Conservation (phyloP, 2,797 vertebrate species). For the Odontamblyopus lacepedii region DNA sequence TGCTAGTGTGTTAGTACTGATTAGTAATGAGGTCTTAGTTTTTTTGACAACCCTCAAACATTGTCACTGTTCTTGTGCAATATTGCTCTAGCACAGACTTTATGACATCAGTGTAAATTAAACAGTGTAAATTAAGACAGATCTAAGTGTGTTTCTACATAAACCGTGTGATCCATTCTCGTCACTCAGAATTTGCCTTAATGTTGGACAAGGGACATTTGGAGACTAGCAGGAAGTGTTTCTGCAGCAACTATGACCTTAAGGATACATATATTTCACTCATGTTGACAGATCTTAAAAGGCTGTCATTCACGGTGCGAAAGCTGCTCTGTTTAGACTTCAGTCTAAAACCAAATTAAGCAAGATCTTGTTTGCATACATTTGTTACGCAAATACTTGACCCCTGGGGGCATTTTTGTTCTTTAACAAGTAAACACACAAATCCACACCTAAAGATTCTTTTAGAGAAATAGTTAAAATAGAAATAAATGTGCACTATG, state of each 20-base stretch:
- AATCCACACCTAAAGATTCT: not conserved
- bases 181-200: not conserved
- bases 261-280: not conserved
- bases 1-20: too few relatives aligned
- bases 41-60: not conserved
- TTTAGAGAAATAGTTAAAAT: not conserved
- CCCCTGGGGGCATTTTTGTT: slow-evolving; percentile 15
- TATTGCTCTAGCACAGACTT: not conserved
- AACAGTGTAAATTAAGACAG: not conserved
- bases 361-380: slow-evolving; percentile 25
- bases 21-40: not conserved
- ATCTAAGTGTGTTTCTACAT: not conserved
- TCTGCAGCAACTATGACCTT: not conserved
- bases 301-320: slow-evolving; percentile 3
- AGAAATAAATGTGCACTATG: not conserved
- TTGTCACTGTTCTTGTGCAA: not conserved
- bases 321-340: slow-evolving; percentile 7
- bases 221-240: not conserved
- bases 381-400: slow-evolving; percentile 33
- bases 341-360: slow-evolving; percentile 22
- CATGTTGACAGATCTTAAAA: slow-evolving; percentile 2
- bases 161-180: not conserved
- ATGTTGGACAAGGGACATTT: not conserved
- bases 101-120: not conserved
- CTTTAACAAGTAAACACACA: not conserved